Conservation (phyloP, 2,797 vertebrate genomes). For the Characodon lateralis region DNA sequence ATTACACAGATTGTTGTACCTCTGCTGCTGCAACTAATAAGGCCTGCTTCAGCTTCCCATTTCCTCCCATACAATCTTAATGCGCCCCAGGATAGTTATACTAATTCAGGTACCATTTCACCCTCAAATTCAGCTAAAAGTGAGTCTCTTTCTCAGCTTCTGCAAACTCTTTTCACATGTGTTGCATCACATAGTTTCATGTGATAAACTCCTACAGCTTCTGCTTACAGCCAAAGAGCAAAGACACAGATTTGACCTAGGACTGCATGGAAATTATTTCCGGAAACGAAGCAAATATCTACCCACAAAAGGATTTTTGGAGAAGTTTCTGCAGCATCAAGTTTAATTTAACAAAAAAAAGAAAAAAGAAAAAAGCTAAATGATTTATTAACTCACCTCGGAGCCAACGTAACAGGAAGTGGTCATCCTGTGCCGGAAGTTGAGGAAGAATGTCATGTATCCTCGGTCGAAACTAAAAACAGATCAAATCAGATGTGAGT, state of each 20-base stretch:
- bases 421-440: constrained; percentile 88
- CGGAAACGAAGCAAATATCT: neutral
- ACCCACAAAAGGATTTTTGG: neutral
- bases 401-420: constrained; percentile 94
- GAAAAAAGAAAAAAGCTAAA: too few species aligned
- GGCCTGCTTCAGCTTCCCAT: constrained; percentile 24
- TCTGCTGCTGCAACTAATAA: constrained; percentile 31
- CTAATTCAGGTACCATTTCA: too few species aligned
- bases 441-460: constrained; percentile 87
- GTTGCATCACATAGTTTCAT: constrained; percentile 24
- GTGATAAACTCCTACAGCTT: constrained; percentile 29
- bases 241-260: neutral
- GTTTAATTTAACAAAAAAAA: neutral
- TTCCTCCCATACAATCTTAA: neutral
- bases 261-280: neutral
- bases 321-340: too few species aligned
- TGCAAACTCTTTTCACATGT: neutral
- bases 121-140: neutral
- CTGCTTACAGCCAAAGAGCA: constrained; percentile 2
- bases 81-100: too few species aligned
- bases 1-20: constrained; percentile 58
- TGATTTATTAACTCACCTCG: constrained; percentile 81
- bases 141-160: constrained; percentile 21
- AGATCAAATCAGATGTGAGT: neutral
- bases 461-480: constrained; percentile 86